Evolutionary conservation across 2,797 vertebrate genomes (phyloP).

Genomic region (Xenentodon cancila): DNA sequence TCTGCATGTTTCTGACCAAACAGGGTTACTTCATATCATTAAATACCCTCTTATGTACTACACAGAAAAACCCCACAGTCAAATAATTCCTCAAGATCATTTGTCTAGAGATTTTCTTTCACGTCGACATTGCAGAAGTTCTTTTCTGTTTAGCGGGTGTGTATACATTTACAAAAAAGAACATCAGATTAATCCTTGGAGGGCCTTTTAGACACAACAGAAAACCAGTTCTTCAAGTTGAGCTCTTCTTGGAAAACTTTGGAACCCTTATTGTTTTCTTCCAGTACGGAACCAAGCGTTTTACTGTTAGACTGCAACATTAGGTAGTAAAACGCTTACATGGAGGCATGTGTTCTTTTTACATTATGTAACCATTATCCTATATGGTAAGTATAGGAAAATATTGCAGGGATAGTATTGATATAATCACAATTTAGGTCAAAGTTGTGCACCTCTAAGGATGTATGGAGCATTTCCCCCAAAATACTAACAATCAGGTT

Average conservation of each 20-base stretch:
- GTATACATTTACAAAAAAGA: too few relatives aligned
- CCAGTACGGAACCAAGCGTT: neutral
- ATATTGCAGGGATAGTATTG: too few relatives aligned
- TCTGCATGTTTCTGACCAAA: neutral
- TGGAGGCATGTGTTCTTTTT: too few relatives aligned
- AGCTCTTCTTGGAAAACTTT: slow-evolving; percentile 9
- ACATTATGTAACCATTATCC: too few relatives aligned
- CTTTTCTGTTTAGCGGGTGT: neutral
- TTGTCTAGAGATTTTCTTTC: neutral
- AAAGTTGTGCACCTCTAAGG: too few relatives aligned
- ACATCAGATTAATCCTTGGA: neutral
- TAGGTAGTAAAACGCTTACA: too few relatives aligned
- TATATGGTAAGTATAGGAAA: too few relatives aligned
- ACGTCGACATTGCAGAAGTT: neutral
- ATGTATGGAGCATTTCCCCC: too few relatives aligned
- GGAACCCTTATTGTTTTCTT: neutral
- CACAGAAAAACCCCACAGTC: neutral
- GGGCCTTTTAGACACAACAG: neutral
- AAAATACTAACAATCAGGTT: too few relatives aligned
- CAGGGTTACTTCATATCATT: neutral
- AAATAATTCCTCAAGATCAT: too few relatives aligned
- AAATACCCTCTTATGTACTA: neutral
- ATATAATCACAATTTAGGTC: too few relatives aligned
- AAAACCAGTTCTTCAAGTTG: slow-evolving; percentile 44
- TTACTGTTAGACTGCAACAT: too few relatives aligned